Evolutionary conservation across 1,140 invertebrate species (phyloP).

Genomic region (Conus ventricosus): DNA sequence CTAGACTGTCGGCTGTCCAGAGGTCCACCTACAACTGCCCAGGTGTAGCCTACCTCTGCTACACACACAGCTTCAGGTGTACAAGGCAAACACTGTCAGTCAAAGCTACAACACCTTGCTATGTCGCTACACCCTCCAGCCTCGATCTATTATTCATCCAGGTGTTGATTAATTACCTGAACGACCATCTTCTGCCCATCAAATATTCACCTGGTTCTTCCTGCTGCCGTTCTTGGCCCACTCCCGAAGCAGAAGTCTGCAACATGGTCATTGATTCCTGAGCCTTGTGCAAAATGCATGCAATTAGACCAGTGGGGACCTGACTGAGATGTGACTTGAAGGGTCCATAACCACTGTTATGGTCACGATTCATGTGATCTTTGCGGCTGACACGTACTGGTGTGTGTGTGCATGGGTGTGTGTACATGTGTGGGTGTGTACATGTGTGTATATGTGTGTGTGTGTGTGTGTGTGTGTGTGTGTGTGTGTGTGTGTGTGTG

Average conservation of each 20-base stretch:
- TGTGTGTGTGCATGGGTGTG: background rate
- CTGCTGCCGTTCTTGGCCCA: background rate
- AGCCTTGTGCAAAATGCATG: constrained; percentile 1
- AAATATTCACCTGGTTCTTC: constrained; percentile 2
- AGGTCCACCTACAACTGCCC: no score
- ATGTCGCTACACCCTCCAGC: background rate
- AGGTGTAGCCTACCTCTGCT: no score
- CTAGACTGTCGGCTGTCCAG: no score
- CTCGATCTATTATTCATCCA: constrained; percentile 16
- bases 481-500: no score
- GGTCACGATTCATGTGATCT: background rate
- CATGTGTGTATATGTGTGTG: background rate
- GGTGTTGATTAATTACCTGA: constrained; percentile 8
- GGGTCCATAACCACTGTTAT: background rate
- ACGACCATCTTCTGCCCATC: background rate
- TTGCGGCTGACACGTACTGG: background rate
- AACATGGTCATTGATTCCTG: background rate
- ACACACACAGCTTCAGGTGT: background rate
- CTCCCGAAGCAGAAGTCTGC: background rate
- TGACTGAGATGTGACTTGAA: no score
- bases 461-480: background rate
- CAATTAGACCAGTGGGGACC: background rate
- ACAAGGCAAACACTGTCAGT: background rate
- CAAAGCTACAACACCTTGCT: background rate
- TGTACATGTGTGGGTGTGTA: background rate